Percentiles rank a stretch among this genome's conserved stretches.
Evolutionary conservation across 2,797 vertebrate genomes (phyloP).

Genomic region (Hypotaenidia philippensis): DNA sequence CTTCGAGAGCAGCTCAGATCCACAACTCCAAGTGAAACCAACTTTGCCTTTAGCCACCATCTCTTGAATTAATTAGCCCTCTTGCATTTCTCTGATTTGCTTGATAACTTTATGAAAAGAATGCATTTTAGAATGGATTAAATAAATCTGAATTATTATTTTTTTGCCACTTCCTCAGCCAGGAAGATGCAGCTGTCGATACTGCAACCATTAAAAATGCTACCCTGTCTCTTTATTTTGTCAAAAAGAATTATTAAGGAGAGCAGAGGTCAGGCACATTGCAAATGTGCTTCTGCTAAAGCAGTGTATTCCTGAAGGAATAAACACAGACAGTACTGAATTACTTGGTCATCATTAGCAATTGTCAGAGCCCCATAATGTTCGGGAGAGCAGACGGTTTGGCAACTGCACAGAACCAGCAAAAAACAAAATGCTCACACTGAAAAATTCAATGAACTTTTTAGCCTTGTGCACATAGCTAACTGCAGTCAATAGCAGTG

Average conservation of each 20-base stretch:
- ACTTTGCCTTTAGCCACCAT: neutral
- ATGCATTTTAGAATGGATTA: neutral
- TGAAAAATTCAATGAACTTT: slow-evolving; percentile 40
- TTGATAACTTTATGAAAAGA: neutral
- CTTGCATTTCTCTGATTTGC: neutral
- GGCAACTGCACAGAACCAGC: slow-evolving; percentile 44
- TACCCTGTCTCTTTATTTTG: neutral
- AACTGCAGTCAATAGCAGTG: neutral
- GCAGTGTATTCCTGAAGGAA: slow-evolving; percentile 12
- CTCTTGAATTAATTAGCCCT: neutral
- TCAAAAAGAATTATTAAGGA: slow-evolving; percentile 23
- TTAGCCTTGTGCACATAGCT: neutral
- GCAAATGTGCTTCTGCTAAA: slow-evolving; percentile 20
- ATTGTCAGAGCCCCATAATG: neutral
- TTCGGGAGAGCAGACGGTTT: slow-evolving; percentile 28
- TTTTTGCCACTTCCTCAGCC: neutral
- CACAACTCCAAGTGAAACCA: neutral
- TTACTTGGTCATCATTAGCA: slow-evolving; percentile 67
- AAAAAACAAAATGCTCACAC: slow-evolving; percentile 15
- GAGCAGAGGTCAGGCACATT: neutral
- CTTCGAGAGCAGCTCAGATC: neutral
- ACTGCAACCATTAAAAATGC: neutral
- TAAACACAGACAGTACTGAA: slow-evolving; percentile 62
- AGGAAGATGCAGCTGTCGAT: neutral
- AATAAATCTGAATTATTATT: neutral